phyloP scores from a whole-genome alignment of 2,113 vertebrate genomes.

The Ramphastos sulfuratus region DNA sequence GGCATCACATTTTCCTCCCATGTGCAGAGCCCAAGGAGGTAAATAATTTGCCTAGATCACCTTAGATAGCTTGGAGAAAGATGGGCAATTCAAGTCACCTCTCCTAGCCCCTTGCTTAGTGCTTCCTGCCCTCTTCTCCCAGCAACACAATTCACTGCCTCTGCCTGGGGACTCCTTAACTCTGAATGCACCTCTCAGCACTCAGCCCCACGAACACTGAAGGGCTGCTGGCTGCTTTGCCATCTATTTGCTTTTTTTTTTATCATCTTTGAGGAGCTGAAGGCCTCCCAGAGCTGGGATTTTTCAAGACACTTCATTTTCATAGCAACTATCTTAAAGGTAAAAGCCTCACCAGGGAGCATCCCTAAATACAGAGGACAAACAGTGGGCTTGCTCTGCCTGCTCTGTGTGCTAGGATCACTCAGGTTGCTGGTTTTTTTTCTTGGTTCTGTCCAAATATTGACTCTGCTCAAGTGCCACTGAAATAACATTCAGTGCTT shows the following conservation, averaged over 20 bases:
- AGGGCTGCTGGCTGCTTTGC: not conserved
- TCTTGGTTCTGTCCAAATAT: slow-evolving; percentile 16
- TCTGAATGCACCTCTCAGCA: fast-evolving
- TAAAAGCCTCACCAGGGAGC: not conserved
- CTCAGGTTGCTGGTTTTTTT: not conserved
- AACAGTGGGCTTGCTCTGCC: not conserved
- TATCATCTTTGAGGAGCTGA: not conserved
- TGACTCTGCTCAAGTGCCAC: slow-evolving; percentile 16
- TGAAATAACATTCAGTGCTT: not conserved
- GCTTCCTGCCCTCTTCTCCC: not conserved
- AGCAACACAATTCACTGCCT: too few relatives aligned
- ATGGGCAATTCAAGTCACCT: not conserved
- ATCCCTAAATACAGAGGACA: not conserved
- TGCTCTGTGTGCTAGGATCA: not conserved
- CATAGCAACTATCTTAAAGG: not conserved
- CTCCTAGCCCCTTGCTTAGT: not conserved
- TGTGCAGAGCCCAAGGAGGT: not conserved
- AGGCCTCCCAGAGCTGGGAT: not conserved
- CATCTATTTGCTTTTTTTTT: not conserved
- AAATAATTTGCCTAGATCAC: not conserved
- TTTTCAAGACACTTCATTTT: not conserved
- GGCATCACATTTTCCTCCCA: fast-evolving
- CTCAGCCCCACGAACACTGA: not conserved
- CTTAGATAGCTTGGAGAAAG: not conserved
- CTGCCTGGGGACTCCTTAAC: not conserved